phyloP scores from a whole-genome alignment of 1,140 invertebrate species.

The Vanessa atalanta region DNA sequence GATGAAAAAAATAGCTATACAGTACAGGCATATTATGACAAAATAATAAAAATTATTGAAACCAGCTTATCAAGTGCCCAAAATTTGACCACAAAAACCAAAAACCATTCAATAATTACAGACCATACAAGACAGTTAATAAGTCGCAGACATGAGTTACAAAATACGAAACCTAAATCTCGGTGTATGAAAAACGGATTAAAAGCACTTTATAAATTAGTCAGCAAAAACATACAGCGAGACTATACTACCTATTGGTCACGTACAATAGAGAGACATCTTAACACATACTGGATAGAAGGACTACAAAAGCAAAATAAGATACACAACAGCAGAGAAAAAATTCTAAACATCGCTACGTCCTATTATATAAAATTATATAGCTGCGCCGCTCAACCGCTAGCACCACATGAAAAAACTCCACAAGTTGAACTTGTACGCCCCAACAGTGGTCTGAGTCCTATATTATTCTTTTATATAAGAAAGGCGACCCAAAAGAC shows the following conservation, averaged over 20 bases:
- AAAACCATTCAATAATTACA: conserved; percentile 1
- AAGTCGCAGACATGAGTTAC: conserved; percentile 8
- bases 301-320: no score
- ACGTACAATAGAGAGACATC: no score
- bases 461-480: no score
- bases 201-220: not conserved
- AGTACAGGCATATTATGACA: conserved; percentile 9
- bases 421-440: not conserved
- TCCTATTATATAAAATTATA: no score
- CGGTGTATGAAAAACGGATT: not conserved
- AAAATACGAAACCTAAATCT: not conserved
- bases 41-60: conserved; percentile 13
- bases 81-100: not conserved
- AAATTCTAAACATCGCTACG: no score
- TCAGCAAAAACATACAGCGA: not conserved
- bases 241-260: not conserved
- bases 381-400: no score
- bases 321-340: no score
- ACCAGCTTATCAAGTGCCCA: conserved; percentile 1
- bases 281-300: no score
- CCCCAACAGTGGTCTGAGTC: not conserved
- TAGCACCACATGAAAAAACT: no score
- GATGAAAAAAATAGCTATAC: conserved; percentile 2
- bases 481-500: not conserved
- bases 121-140: conserved; percentile 12